These are phyloP conservation scores for Agriopis leucophaearia DNA, from an alignment of 2,888 invertebrate genomes.

Conservation along the genomic window DNA sequence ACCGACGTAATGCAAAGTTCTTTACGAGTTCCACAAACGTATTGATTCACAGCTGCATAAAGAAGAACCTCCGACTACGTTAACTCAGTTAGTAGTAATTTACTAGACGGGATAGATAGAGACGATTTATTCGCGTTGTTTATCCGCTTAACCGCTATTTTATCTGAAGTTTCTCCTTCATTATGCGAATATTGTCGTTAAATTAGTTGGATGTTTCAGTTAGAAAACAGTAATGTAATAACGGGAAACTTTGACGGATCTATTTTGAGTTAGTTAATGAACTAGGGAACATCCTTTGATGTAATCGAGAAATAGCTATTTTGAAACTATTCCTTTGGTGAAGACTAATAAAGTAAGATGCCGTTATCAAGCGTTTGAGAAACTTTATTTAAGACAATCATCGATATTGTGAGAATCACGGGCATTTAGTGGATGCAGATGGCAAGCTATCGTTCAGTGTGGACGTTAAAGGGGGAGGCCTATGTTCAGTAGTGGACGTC, in stretches of 20 bases:
- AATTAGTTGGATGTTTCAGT: constrained; percentile 23
- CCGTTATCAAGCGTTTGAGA: neutral
- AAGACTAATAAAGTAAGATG: neutral
- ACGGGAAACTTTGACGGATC: constrained; percentile 12
- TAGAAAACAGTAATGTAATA: constrained; percentile 28
- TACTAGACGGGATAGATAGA: constrained; percentile 31
- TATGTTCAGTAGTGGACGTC: no score
- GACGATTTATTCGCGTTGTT: constrained; percentile 33
- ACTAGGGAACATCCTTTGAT: constrained; percentile 13
- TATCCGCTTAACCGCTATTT: constrained; percentile 26
- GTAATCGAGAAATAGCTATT: constrained; percentile 7
- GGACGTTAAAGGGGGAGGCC: no score
- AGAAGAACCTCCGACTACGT: constrained; percentile 18
- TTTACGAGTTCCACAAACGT: constrained; percentile 5
- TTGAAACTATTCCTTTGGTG: constrained; percentile 8
- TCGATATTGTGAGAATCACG: no score
- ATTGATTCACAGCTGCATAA: constrained; percentile 15
- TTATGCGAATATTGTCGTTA: constrained; percentile 27
- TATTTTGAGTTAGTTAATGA: constrained; percentile 12
- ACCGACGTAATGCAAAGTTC: neutral
- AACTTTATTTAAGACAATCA: neutral
- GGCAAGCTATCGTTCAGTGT: no score
- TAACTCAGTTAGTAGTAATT: constrained; percentile 33
- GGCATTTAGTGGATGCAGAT: no score
- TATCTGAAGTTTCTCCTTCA: constrained; percentile 19